Conservation (phyloP, 2,888 invertebrate genomes). For the Mythimna impura region DNA sequence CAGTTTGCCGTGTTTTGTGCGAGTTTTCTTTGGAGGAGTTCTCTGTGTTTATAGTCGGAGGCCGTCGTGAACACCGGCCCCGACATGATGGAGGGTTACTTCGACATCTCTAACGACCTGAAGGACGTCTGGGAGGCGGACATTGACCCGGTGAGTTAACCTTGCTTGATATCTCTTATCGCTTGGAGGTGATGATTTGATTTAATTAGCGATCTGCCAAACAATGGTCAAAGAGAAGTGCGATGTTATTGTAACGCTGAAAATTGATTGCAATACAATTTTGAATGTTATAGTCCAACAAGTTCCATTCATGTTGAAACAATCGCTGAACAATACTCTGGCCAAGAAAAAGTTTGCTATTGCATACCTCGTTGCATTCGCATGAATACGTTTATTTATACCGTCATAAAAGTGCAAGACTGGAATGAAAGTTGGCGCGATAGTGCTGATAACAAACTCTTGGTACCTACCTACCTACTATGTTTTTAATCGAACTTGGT, state of each 20-base stretch:
- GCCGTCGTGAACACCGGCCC: slow-evolving; percentile 81
- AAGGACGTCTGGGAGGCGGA: slow-evolving; percentile 96
- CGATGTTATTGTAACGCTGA: slow-evolving; percentile 34
- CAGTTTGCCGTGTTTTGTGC: slow-evolving; percentile 83
- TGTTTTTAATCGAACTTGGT: slow-evolving; percentile 26
- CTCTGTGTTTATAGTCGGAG: slow-evolving; percentile 79
- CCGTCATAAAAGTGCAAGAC: slow-evolving; percentile 47
- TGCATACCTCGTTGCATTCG: slow-evolving; percentile 40
- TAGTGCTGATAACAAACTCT: slow-evolving; percentile 55
- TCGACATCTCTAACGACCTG: slow-evolving; percentile 93
- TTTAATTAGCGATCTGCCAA: slow-evolving; percentile 54
- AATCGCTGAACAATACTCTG: slow-evolving; percentile 53
- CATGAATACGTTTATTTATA: slow-evolving; percentile 47
- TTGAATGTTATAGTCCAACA: slow-evolving; percentile 38
- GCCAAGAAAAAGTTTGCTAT: slow-evolving; percentile 49
- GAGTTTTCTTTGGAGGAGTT: slow-evolving; percentile 78
- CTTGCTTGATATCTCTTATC: slow-evolving; percentile 82
- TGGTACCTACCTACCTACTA: slow-evolving; percentile 13
- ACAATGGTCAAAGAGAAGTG: slow-evolving; percentile 31
- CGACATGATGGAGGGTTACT: slow-evolving; percentile 94
- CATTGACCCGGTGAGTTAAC: slow-evolving; percentile 94
- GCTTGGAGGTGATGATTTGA: slow-evolving; percentile 65
- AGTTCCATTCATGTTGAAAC: slow-evolving; percentile 55
- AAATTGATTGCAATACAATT: slow-evolving; percentile 32
- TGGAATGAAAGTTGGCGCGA: slow-evolving; percentile 55